Base-by-base conservation (phyloP, 2,797 vertebrate genomes). In the Euphonia xanthogaster region DNA sequence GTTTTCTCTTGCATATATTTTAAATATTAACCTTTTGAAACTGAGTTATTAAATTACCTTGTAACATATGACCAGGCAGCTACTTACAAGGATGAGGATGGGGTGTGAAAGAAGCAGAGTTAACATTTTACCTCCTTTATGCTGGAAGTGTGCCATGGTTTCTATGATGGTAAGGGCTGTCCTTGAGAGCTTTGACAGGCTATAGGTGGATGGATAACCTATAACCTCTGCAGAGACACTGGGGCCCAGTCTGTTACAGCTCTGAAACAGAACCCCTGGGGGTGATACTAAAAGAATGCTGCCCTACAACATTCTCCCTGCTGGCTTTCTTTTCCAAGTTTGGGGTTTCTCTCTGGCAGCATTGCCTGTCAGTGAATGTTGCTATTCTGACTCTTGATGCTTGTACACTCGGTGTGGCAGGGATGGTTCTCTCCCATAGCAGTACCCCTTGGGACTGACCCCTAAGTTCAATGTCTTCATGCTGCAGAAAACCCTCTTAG, bases 1-100 rank as follows among this genome's bases (percentile, higher is more conserved):
- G 35, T 93, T 95, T 93, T 94, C 45, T 42, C 80, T 96, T 91
- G 91, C 77, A 92, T 94, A 9, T 61, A 71, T 93, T 91, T 95
- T 89, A 94, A 94, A 93, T 95, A 92, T 58, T 94, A 40, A 87
- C 92, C 25, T 87, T 54, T 65, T 79, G 54, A 84, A 94, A 93
- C 37, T 3, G 48, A 88, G 57, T 93, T 87, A 58, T n/a, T 92
- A 72, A 92, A 94, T 89, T 82, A 58, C 39, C 45, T 76, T 92
- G 39, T 68, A 94, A 83, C 12, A 4, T 84, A 60, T 60, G 77
- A 40, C 50, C 45, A 48, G 61, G 40, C 61, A 55, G 12, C 61
- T 90, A 10, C 62, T 93, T 93, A 76, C 7, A 73, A 70, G 2
- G 21, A 77, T 65, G 67, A 74, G 82, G 58, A 71, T 5, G 10